Evolutionary conservation across 2,888 invertebrate genomes (phyloP).

Genomic region (Conistra vaccinii): DNA sequence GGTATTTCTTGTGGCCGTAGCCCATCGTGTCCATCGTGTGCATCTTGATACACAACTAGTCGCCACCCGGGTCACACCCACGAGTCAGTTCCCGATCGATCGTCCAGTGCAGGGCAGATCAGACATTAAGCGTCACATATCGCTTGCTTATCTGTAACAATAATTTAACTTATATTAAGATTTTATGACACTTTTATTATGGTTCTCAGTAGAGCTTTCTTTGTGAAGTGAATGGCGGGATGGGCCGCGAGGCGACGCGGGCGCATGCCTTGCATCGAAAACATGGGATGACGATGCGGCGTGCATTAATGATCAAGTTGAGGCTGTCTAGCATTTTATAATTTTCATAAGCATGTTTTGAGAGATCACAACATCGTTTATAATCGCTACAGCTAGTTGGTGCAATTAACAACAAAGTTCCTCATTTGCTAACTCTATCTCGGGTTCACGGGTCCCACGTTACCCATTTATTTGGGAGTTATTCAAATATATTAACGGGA

Average conservation of each 20-base stretch:
- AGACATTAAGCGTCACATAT: constrained; percentile 66
- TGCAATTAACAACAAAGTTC: constrained; percentile 9
- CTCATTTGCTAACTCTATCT: constrained; percentile 6
- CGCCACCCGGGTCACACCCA: constrained; percentile 69
- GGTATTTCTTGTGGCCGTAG: constrained; percentile 92
- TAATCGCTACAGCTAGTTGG: not conserved
- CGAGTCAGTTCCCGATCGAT: constrained; percentile 49
- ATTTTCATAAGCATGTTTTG: not conserved
- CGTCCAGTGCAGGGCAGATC: constrained; percentile 37
- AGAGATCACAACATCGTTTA: not conserved
- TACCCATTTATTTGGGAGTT: constrained; percentile 42
- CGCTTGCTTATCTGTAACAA: constrained; percentile 71
- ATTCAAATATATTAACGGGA: constrained; percentile 57
- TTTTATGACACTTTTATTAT: constrained; percentile 30
- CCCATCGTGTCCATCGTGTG: constrained; percentile 92
- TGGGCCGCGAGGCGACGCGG: constrained; percentile 20
- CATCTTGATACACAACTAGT: constrained; percentile 76
- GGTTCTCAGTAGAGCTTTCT: constrained; percentile 57
- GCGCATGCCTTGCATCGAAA: constrained; percentile 71
- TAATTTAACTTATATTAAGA: constrained; percentile 26
- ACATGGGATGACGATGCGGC: constrained; percentile 59
- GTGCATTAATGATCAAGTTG: constrained; percentile 67
- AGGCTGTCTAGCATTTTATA: not conserved
- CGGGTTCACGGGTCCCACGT: constrained; percentile 15
- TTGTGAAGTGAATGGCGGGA: constrained; percentile 57